Evolutionary conservation across 2,888 invertebrate genomes (phyloP), one percentile per base, ranked within the genome.

Genomic region (Stomorhina lunata): DNA sequence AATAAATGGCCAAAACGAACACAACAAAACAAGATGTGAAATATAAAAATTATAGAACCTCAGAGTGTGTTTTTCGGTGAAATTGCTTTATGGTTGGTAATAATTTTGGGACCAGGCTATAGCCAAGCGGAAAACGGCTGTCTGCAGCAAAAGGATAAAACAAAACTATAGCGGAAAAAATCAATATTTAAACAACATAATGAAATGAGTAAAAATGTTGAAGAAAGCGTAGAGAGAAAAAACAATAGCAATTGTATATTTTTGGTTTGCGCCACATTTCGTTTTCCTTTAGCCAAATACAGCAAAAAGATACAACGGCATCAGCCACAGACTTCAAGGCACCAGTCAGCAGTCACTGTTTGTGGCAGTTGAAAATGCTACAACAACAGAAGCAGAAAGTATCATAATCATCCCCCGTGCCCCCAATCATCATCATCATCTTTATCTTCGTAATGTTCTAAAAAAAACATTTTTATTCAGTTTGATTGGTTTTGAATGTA

Each of bases 291-390:
- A 59, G n/a, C 5, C 17, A 4, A 29, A 40, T 43, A 55, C 6
- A 29, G 1, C 6, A 32, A 32, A 76, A 37, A 9, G 40, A 68
- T 37, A 50, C 76, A 68, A n/a, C n/a, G n/a, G 22, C 48, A 40
- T 76, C 48, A 50, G 37, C 37, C 68, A 61, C 29, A 76, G 76
- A 76, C 76, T 22, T 22, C 37, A 48, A 45, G 76, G 48, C 68
- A 48, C 50, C 59, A 76, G 34, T 40, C 50, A 50, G n/a, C 59
- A 76, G 34, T 40, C 50, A 50, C 9, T 63, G 61, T 73, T 29
- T 40, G 50, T 22, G 7, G 29, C 40, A 73, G 9, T 9, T 29
- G 22, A 61, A 61, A 40, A 6, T 17, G 50, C 10, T 50, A 72
- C 15, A 61, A 37, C 37, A 59, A 7, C 22, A 48, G 15, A 10